Conservation (phyloP, 1,140 invertebrate genomes). For the Propsilocerus akamusi region DNA sequence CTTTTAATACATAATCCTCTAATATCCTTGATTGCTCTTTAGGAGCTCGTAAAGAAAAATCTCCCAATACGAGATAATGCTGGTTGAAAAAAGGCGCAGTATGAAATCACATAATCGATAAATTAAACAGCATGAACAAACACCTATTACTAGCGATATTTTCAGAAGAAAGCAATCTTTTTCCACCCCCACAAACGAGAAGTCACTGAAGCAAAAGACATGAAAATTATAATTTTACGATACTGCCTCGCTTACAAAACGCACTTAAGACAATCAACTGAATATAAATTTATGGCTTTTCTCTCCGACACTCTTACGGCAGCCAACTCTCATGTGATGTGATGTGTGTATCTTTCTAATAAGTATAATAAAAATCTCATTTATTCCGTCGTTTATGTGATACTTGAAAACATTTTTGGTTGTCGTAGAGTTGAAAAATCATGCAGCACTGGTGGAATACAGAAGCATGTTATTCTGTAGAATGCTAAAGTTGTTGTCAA, state of each 20-base stretch:
- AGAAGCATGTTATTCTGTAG: too few species aligned
- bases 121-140: neutral
- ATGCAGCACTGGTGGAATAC: too few species aligned
- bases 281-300: conserved; percentile 1
- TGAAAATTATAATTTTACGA: conserved; percentile 4
- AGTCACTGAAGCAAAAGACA: neutral
- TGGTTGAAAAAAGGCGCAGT: too few species aligned
- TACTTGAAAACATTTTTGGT: too few species aligned
- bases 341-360: neutral
- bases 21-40: too few species aligned
- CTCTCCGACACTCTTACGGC: neutral
- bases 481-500: too few species aligned
- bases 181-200: neutral
- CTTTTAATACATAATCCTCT: conserved; percentile 1
- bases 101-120: neutral
- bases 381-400: too few species aligned
- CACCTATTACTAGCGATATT: neutral
- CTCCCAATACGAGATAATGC: too few species aligned
- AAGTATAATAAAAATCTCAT: conserved; percentile 4
- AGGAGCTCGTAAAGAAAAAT: too few species aligned
- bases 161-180: neutral
- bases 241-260: neutral
- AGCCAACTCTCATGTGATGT: neutral
- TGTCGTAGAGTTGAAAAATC: too few species aligned
- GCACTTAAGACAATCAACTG: conserved; percentile 3